Evolutionary conservation across 1,140 invertebrate species (phyloP), one percentile per base, ranked within the genome.

Genomic region (Nixonia krombeini): DNA sequence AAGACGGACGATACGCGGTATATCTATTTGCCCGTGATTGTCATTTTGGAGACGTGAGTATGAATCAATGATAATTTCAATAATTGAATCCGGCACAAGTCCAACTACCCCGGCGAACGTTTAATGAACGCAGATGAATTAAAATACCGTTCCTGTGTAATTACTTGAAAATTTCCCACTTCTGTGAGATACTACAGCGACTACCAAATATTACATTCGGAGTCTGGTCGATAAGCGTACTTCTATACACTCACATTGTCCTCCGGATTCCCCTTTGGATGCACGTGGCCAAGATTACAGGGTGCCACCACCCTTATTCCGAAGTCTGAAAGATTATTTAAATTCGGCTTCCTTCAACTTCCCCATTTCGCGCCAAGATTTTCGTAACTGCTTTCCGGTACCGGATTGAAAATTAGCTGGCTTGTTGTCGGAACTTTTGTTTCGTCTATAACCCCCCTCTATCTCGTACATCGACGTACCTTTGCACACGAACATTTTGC

Each of bases 221-320:
- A 40, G 26, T 53, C 49, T 33, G 51, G 50, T 65, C 62, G 55
- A 65, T 65, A 65, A 65, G 15, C 49, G 53, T 57, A 52, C 51
- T 65, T 58, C 53, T 41, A 25, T 55, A 59, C 35, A 49, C 38
- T 52, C 45, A 67, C 62, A 50, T 59, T 56, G 55, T 66, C 41
- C 53, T 44, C 44, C 29, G 53, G 31, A 51, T 70, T 51, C 70
- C 64, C 49, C 58, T 53, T 50, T 45, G 52, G 18, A 51, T 58
- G 76, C 82, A 82, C 82, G 81, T 82, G 81, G 55, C 75, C 70
- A 56, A 82, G 79, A 84, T 84, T 83, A 84, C 69, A 84, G 80
- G 78, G 76, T 83, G 42, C 9, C 37, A 66, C 53, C 52, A 78
- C 81, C 81, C 79, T 73, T 66, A 57, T 59, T 63, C 52, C 41